These are phyloP conservation scores for Apostichopus japonicus DNA, from an alignment of 35 echinoderm and acorn worm species.

Conservation along the genomic window DNA sequence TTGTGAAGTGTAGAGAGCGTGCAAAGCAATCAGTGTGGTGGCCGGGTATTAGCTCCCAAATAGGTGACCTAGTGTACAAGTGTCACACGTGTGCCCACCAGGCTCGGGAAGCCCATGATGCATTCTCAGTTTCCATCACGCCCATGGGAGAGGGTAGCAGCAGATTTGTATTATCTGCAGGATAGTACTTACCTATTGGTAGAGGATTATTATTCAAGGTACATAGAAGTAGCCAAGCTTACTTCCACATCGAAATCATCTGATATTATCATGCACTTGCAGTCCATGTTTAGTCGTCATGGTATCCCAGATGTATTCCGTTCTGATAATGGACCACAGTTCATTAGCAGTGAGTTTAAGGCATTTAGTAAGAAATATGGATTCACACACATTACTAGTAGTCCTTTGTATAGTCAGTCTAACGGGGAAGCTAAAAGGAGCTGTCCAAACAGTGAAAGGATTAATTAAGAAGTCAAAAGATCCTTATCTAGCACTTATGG, in stretches of 20 bases:
- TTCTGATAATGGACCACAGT: too few species aligned
- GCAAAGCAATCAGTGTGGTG: conserved; percentile 52
- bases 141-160: not conserved
- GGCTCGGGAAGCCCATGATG: conserved; percentile 12
- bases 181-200: conserved; percentile 59
- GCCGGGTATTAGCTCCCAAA: conserved; percentile 48
- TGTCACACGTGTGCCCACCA: not conserved
- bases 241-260: too few species aligned
- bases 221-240: too few species aligned
- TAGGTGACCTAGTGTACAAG: conserved; percentile 6
- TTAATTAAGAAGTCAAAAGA: too few species aligned
- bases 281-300: too few species aligned
- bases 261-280: too few species aligned
- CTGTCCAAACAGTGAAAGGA: too few species aligned
- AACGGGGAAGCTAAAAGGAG: too few species aligned
- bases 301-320: too few species aligned
- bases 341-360: too few species aligned
- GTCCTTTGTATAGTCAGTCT: too few species aligned
- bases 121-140: conserved; percentile 19
- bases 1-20: conserved; percentile 28
- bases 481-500: conserved; percentile 44
- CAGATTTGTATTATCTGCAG: not conserved
- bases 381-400: conserved; percentile 55
- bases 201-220: conserved; percentile 70
- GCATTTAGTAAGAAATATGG: too few species aligned